These are phyloP conservation scores for Aurelia sp. DNA, from an alignment of 30 jellyfish, hydroid and myxozoan genomes.

Conservation along the genomic window DNA sequence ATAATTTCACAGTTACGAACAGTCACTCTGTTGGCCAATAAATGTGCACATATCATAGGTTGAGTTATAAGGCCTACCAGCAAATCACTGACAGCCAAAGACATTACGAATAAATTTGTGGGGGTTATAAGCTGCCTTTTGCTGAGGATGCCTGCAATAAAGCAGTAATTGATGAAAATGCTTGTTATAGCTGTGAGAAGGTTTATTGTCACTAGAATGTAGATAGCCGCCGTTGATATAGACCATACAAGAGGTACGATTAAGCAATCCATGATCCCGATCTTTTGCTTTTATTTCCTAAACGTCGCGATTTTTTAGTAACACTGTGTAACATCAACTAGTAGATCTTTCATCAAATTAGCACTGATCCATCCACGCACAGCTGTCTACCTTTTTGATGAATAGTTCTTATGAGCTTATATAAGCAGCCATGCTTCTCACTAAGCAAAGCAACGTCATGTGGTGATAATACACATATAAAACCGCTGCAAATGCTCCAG, in stretches of 20 bases:
- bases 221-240: slow-evolving; percentile 12
- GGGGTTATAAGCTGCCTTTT: slow-evolving; percentile 30
- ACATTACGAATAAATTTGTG: slow-evolving; percentile 45
- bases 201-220: slow-evolving; percentile 37
- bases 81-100: slow-evolving; percentile 50
- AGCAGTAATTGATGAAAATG: slow-evolving; percentile 38
- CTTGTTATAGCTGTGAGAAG: slow-evolving; percentile 31
- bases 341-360: no score
- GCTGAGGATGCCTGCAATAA: slow-evolving; percentile 39
- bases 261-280: slow-evolving; percentile 25
- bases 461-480: no score
- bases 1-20: no score
- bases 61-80: slow-evolving; percentile 65
- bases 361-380: no score
- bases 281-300: no score
- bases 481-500: no score
- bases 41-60: slow-evolving; percentile 45
- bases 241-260: slow-evolving; percentile 33
- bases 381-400: no score
- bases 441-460: no score
- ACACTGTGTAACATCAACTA: no score
- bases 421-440: no score
- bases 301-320: no score
- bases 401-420: no score
- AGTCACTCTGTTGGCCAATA: background rate